These are phyloP conservation scores for Phanerotoma sp. DNA, from an alignment of 2,888 invertebrate species.

Conservation along the genomic window DNA sequence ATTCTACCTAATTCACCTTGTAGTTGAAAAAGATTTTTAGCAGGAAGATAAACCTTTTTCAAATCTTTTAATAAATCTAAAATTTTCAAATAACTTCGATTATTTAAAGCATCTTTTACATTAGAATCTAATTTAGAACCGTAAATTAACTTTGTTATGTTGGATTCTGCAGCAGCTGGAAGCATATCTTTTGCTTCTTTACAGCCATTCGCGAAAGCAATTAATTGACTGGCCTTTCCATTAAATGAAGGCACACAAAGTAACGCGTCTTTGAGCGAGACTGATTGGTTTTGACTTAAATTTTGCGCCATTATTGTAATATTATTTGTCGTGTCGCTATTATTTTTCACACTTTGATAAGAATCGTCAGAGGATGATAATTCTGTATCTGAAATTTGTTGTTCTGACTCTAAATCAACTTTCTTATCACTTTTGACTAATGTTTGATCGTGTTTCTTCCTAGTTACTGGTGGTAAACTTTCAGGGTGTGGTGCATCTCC, in stretches of 20 bases:
- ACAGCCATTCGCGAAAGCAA: conserved; percentile 3
- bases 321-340: not conserved
- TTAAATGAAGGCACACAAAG: not conserved
- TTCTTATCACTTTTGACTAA: not conserved
- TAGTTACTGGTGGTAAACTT: not conserved
- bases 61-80: not conserved
- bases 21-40: conserved; percentile 7
- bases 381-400: not conserved
- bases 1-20: conserved; percentile 8
- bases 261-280: conserved; percentile 9
- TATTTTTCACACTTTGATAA: not conserved
- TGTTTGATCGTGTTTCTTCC: not conserved
- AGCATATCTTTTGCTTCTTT: conserved; percentile 13
- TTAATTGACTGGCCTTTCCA: conserved; percentile 4
- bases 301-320: not conserved
- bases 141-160: conserved; percentile 9
- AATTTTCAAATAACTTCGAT: not conserved
- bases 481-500: not conserved
- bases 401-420: not conserved
- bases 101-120: conserved; percentile 8
- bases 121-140: not conserved
- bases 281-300: not conserved
- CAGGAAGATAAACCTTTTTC: conserved; percentile 2
- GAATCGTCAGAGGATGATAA: not conserved
- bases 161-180: conserved; percentile 3